Conservation (phyloP, 1,140 invertebrate genomes). For the Micrasema minimum region DNA sequence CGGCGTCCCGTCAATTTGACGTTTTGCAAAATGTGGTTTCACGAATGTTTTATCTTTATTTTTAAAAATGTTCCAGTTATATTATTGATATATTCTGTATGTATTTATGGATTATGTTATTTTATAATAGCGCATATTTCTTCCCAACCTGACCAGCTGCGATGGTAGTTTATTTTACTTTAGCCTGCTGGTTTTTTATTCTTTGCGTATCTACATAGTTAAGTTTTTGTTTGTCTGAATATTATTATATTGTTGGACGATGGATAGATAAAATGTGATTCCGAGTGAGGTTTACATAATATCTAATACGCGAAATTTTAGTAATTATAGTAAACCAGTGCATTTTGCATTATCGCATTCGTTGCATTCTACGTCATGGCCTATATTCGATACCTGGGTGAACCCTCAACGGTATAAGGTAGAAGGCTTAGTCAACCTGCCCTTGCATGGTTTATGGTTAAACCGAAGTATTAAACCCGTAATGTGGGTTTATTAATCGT, state of each 20-base stretch:
- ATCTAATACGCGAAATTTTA: too few species aligned
- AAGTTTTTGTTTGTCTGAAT: constrained; percentile 1
- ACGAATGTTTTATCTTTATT: constrained; percentile 13
- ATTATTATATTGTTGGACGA: too few species aligned
- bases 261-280: too few species aligned
- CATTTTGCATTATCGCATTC: constrained; percentile 1
- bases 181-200: too few species aligned
- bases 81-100: neutral
- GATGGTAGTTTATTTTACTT: constrained; percentile 15
- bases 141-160: neutral
- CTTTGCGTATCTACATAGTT: neutral
- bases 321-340: constrained; percentile 1
- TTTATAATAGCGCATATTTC: neutral
- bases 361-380: constrained; percentile 8
- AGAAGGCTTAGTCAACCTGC: constrained; percentile 10
- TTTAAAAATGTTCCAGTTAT: neutral
- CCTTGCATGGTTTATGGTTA: constrained; percentile 9
- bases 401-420: constrained; percentile 23
- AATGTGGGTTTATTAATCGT: neutral
- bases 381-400: constrained; percentile 3
- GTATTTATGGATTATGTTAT: constrained; percentile 2
- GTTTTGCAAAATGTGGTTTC: constrained; percentile 43
- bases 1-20: constrained; percentile 50
- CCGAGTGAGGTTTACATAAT: too few species aligned
- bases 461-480: neutral